Base-by-base conservation (phyloP, 92 coral and sea anemone genomes). In the Phenganax stokvisi region DNA sequence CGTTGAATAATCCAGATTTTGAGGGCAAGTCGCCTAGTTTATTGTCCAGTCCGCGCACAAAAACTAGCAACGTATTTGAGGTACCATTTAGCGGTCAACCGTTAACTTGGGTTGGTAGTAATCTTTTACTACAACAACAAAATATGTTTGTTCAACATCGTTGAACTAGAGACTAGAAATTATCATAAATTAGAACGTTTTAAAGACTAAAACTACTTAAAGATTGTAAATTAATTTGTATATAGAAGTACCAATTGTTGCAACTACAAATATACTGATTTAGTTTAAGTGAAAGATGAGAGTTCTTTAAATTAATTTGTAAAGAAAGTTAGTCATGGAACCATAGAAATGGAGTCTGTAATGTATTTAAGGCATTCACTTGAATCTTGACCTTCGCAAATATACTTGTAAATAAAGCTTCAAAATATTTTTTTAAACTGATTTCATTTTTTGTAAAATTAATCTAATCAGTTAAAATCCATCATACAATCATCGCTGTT, bases 71-170 rank as follows among this genome's bases (percentile, higher is more conserved):
- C 20, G 12, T 30, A 44, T 25, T 7, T 64, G 70, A 64, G 37
- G 47, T 30, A 53, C 73, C 31, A 30, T 68, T 15, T 30, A 53
- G 47, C 11, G 31, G 73, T 7, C 7, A 12, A 3, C 31, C 11
- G 54, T 27, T 20, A 9, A 29, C n/a, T n/a, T 68, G 54, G 31
- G 16, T 68, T 68, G 15, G 73, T 52, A 9, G 73, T 9, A 37
- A 37, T 68, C 17, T 68, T 6, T 53, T 68, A 68, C 54, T 27
- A 30, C 53, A 68, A 30, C 73, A 68, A 53, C 73, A 68, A 10
- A 10, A 30, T n/a, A 68, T 68, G 73, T 2, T 68, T n/a, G 53
- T 16, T 68, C 73, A 68, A 68, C 73, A 68, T 68, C 73, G 53
- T 16, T 68, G 54, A 68, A 68, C 47, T 37, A 37, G 47, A 37